phyloP scores from a whole-genome alignment of 2,888 invertebrate species.

The Melangyna quadrimaculata region DNA sequence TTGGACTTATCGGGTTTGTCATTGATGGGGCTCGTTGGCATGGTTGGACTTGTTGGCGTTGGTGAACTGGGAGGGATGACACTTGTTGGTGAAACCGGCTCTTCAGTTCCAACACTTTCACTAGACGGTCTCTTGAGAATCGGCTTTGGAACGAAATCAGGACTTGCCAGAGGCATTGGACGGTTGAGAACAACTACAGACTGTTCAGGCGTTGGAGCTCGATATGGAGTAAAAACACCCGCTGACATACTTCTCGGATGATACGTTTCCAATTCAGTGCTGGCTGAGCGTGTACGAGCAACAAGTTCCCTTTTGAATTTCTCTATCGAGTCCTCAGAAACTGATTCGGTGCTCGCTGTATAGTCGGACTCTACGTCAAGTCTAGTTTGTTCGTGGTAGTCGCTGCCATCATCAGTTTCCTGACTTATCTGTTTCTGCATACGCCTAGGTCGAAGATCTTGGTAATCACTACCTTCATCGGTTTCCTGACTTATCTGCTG shows the following conservation, averaged over 20 bases:
- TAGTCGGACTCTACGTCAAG: constrained; percentile 84
- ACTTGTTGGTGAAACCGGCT: constrained; percentile 40
- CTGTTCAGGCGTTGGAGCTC: constrained; percentile 81
- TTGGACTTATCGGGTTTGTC: constrained; percentile 76
- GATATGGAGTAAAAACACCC: constrained; percentile 79
- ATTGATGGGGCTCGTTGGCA: constrained; percentile 32
- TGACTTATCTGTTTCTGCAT: constrained; percentile 73
- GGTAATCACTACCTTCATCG: constrained; percentile 74
- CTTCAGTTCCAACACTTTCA: constrained; percentile 79
- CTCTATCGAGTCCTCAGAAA: constrained; percentile 80
- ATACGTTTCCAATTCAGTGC: constrained; percentile 86
- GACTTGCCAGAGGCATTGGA: constrained; percentile 85
- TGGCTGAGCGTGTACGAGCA: constrained; percentile 78
- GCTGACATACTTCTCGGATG: constrained; percentile 84
- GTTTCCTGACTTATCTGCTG: constrained; percentile 70
- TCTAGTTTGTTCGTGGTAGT: constrained; percentile 76
- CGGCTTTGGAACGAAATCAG: constrained; percentile 89
- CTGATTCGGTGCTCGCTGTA: constrained; percentile 84
- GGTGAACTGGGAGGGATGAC: constrained; percentile 19
- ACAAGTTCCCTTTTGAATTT: constrained; percentile 80
- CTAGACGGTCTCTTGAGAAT: constrained; percentile 85
- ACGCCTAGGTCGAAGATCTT: constrained; percentile 74
- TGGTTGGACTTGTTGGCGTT: neutral
- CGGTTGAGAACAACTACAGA: constrained; percentile 84
- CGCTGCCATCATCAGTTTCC: constrained; percentile 71